Conservation (phyloP, 2,113 vertebrate species). For the Tor tambroides region DNA sequence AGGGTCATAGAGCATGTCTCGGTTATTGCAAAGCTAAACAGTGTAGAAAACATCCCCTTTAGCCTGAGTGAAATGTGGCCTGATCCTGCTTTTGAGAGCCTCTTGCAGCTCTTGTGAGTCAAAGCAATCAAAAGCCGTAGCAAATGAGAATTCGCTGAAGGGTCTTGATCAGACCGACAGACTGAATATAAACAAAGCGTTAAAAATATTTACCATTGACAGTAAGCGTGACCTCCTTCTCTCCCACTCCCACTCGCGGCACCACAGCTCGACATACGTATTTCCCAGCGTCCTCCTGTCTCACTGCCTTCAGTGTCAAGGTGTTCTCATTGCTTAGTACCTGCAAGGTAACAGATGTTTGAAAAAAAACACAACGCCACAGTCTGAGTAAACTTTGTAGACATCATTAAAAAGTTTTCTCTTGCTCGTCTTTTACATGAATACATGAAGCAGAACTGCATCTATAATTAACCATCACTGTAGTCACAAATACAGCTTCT, state of each 20-base stretch:
- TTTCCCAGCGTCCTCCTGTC: conserved; percentile 97
- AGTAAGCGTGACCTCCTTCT: conserved; percentile 92
- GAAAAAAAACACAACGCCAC: background rate
- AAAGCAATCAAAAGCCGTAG: conserved; percentile 29
- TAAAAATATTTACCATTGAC: conserved; percentile 85
- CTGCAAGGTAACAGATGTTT: conserved; percentile 68
- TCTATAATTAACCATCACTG: conserved; percentile 30
- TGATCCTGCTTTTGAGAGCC: conserved; percentile 16
- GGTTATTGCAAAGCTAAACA: conserved; percentile 31
- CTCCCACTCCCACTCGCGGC: conserved; percentile 90
- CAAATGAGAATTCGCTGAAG: conserved; percentile 26
- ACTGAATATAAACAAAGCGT: background rate
- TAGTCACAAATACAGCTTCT: conserved; percentile 4
- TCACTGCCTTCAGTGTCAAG: conserved; percentile 88
- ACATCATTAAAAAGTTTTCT: background rate
- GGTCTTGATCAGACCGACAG: background rate
- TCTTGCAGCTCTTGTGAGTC: conserved; percentile 20
- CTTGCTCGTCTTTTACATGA: background rate
- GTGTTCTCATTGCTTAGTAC: conserved; percentile 97
- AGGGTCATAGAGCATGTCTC: conserved; percentile 13
- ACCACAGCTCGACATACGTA: conserved; percentile 96
- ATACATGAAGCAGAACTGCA: conserved; percentile 20
- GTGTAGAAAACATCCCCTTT: conserved; percentile 33
- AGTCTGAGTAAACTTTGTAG: background rate
- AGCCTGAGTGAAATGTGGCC: background rate